A percentile compares a stretch with the other conserved stretches of the same genome.
These are phyloP conservation scores for western clawed frog (Xenopus tropicalis) DNA, from an alignment of 2,113 vertebrate species.

Conservation along the genomic window DNA sequence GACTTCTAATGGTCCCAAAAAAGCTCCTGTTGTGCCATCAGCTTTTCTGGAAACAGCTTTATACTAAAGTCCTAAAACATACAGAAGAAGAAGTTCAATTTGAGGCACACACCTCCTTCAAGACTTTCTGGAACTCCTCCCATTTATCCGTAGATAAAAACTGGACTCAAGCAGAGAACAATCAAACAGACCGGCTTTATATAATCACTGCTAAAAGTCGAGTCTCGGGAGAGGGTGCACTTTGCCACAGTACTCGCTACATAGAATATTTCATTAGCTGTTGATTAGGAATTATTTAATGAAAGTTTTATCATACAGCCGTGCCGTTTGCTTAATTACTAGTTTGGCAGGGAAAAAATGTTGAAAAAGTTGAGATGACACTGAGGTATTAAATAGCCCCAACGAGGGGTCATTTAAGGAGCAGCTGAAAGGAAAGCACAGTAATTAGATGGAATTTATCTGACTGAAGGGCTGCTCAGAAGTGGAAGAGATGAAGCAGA, in stretches of 20 bases:
- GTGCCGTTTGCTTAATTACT: constrained; percentile 35
- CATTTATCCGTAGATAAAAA: constrained; percentile 59
- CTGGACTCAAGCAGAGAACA: constrained; percentile 69
- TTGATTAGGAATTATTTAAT: constrained; percentile 65
- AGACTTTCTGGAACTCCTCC: constrained; percentile 10
- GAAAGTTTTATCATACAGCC: constrained; percentile 58
- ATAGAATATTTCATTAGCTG: constrained; percentile 74
- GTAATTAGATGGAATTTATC: constrained; percentile 54
- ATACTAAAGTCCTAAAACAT: no score
- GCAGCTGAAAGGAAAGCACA: constrained; percentile 52
- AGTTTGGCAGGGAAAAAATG: constrained; percentile 25
- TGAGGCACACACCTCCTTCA: no score
- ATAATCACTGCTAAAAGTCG: constrained; percentile 58
- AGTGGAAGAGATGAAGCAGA: constrained; percentile 40
- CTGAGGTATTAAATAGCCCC: constrained; percentile 54
- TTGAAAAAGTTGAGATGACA: constrained; percentile 48
- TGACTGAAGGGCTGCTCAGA: constrained; percentile 28
- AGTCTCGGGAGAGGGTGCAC: constrained; percentile 58
- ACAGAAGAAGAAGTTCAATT: no score
- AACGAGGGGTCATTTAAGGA: constrained; percentile 58
- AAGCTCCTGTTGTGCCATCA: no score
- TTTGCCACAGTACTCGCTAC: constrained; percentile 63
- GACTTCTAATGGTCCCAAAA: no score
- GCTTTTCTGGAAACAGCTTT: no score
- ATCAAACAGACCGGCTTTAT: constrained; percentile 60